Evolutionary conservation across 2,888 invertebrate genomes (phyloP).

Genomic region (Agrochola litura): DNA sequence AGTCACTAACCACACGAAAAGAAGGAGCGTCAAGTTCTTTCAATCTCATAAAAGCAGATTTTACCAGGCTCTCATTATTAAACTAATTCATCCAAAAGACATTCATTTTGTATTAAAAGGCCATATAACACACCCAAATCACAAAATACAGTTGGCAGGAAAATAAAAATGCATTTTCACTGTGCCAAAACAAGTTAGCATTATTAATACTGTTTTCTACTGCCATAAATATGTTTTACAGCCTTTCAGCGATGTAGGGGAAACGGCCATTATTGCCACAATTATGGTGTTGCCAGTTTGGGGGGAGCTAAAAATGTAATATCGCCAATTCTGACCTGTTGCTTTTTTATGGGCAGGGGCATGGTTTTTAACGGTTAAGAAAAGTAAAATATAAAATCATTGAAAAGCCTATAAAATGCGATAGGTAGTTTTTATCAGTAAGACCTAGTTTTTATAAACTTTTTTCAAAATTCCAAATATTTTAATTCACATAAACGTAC

Average conservation of each 20-base stretch:
- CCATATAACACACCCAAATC: background rate
- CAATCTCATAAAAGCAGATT: background rate
- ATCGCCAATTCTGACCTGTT: slow-evolving; percentile 56
- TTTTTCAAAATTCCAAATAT: background rate
- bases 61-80: background rate
- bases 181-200: slow-evolving; percentile 45
- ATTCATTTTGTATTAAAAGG: slow-evolving; percentile 9
- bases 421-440: background rate
- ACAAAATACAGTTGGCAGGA: slow-evolving; percentile 14
- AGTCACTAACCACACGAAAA: no score
- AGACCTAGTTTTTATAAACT: background rate
- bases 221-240: slow-evolving; percentile 66
- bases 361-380: background rate
- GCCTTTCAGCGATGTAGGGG: slow-evolving; percentile 54
- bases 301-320: slow-evolving; percentile 46
- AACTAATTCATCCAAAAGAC: background rate
- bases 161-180: slow-evolving; percentile 22
- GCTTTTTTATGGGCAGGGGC: slow-evolving; percentile 26
- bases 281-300: slow-evolving; percentile 59
- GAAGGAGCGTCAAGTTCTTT: no score
- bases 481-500: background rate
- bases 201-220: slow-evolving; percentile 52
- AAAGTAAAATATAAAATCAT: background rate
- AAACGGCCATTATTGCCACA: slow-evolving; percentile 61
- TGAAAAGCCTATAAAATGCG: background rate